These are phyloP conservation scores for Noctua pronuba DNA, from an alignment of 2,888 invertebrate genomes.

Conservation along the genomic window DNA sequence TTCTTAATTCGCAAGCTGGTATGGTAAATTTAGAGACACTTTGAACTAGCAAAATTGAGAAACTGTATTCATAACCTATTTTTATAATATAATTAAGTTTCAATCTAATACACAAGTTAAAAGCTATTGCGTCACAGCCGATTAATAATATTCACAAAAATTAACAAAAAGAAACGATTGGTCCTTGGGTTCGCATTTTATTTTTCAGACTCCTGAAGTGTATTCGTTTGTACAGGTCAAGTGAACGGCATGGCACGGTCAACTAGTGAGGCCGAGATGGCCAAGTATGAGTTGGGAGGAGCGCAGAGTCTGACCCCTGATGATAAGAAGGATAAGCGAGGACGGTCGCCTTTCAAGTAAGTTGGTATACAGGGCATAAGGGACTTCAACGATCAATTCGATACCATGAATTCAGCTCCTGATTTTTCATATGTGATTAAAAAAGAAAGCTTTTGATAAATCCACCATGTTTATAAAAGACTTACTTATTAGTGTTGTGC, in stretches of 20 bases:
- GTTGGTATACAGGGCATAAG: slow-evolving; percentile 30
- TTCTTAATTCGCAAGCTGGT: too few relatives aligned
- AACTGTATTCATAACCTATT: background rate
- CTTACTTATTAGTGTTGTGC: background rate
- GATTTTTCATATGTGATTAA: background rate
- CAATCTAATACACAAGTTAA: slow-evolving; percentile 15
- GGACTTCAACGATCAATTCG: background rate
- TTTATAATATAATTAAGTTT: background rate
- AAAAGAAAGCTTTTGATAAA: background rate
- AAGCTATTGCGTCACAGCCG: background rate
- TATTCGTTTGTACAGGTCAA: slow-evolving; percentile 74
- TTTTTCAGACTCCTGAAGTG: background rate
- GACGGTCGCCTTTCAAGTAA: slow-evolving; percentile 97
- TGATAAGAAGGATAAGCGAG: slow-evolving; percentile 94
- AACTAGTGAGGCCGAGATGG: slow-evolving; percentile 94
- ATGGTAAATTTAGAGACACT: background rate
- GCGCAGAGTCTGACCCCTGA: slow-evolving; percentile 84
- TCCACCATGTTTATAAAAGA: background rate
- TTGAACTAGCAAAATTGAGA: background rate
- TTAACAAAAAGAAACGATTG: background rate
- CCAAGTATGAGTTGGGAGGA: slow-evolving; percentile 91
- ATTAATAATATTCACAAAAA: background rate
- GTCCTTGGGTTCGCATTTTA: slow-evolving; percentile 21
- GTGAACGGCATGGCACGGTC: slow-evolving; percentile 92
- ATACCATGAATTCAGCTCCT: background rate